A percentile compares a stretch with the other conserved stretches of the same genome.
Conservation (phyloP, 2,113 vertebrate species). For the Chrysochloris asiatica region DNA sequence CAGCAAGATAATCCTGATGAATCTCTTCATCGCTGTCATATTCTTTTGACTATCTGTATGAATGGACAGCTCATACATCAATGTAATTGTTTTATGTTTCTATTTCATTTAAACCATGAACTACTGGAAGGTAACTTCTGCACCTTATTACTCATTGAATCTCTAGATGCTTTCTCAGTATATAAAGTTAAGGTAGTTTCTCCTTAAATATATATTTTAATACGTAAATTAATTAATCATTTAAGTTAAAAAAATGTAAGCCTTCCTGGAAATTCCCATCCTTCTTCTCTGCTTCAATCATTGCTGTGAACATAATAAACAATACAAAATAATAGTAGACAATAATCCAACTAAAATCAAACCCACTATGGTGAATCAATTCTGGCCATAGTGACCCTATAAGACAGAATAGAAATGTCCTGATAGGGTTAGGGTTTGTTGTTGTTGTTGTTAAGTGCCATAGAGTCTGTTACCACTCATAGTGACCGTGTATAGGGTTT, state of each 20-base stretch:
- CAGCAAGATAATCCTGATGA: too few species aligned
- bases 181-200: background rate
- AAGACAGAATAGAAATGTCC: too few species aligned
- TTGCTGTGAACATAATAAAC: background rate
- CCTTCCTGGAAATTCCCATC: background rate
- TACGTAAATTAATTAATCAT: background rate
- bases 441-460: too few species aligned
- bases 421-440: too few species aligned
- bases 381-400: too few species aligned
- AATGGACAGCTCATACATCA: background rate
- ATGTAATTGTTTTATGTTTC: background rate
- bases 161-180: background rate
- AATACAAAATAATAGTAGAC: background rate
- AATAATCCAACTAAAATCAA: too few species aligned
- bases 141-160: background rate
- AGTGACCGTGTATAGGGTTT: too few species aligned
- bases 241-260: background rate
- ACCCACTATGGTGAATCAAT: too few species aligned
- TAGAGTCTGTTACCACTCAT: too few species aligned
- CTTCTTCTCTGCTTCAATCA: background rate
- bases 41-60: background rate
- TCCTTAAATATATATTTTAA: background rate
- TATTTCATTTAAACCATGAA: background rate
- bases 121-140: background rate
- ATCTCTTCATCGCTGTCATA: background rate